These are phyloP conservation scores for Tichodroma muraria DNA, from an alignment of 2,113 vertebrate genomes.

Conservation along the genomic window DNA sequence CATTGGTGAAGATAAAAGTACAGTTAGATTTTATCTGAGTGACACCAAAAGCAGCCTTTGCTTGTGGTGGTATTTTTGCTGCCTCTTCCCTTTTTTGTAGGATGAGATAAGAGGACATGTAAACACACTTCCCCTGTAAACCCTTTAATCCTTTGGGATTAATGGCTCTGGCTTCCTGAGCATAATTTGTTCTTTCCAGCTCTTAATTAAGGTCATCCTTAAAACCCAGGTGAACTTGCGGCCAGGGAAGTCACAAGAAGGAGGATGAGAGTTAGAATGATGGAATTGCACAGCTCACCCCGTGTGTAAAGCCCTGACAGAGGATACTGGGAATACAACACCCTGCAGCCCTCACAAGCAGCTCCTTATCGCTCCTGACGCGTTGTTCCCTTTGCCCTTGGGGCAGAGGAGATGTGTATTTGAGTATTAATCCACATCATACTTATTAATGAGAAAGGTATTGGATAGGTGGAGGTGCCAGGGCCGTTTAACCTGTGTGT, in stretches of 20 bases:
- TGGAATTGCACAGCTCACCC: rapidly evolving
- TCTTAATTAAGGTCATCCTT: neutral
- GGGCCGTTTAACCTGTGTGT: neutral
- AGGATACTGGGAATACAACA: neutral
- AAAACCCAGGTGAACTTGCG: neutral
- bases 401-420: neutral
- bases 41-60: neutral
- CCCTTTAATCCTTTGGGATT: neutral
- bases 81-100: neutral
- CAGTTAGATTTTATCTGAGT: neutral
- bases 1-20: neutral
- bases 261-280: neutral
- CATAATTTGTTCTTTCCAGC: neutral
- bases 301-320: rapidly evolving
- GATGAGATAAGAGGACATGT: neutral
- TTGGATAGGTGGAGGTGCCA: neutral
- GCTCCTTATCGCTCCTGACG: neutral
- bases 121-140: neutral
- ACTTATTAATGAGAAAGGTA: neutral
- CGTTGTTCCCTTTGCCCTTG: neutral
- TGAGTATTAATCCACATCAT: neutral
- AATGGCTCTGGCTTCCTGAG: neutral
- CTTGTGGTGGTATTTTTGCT: neutral
- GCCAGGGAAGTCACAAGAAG: rapidly evolving
- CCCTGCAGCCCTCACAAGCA: neutral